Evolutionary conservation across 1,140 invertebrate genomes (phyloP), one percentile per base, ranked within the genome.

Genomic region (Eulimnadia texana): DNA sequence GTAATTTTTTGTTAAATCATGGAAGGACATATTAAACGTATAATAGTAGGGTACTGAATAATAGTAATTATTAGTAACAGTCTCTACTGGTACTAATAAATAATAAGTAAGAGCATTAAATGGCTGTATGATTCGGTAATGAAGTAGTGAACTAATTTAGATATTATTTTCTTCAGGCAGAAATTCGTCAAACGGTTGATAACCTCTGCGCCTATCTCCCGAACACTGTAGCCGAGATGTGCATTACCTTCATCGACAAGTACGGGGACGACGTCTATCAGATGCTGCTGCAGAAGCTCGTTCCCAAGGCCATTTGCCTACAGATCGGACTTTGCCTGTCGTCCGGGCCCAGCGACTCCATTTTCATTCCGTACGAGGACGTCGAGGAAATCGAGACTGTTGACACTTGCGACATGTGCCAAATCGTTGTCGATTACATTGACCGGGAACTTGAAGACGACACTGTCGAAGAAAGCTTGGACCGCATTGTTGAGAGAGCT

Each of bases 221-320:
- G 0, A 77, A 76, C 62, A 79, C 79, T 0, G 69, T 88, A 1
- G 71, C 72, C 6, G 66, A 73, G 2, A 75, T 87, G 59, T 95
- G 92, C 70, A 78, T 85, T 53, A 66, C 80, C 33, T 93, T 93
- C 71, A 80, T 95, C 3, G 74, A 85, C 47, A 73, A 86, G 66
- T 93, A 95, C 73, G 83, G 80, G 2, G 80, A 87, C 64, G 68
- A 80, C 0, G 76, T 94, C 22, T 83, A 94, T 60, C 74, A 79
- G 16, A 69, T 93, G 58, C 70, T 95, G 6, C 74, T 80, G n/a
- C 73, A 84, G 63, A 79, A 84, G 66, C 65, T 92, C 28, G 77
- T 82, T 59, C 87, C 91, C 1, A 74, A 79, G 50, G 74, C 83
- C 70, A 75, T 93, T 52, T 94, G 92, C 72, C 69, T 74, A 9